These are phyloP conservation scores for Mormyrus proboscirostris DNA, from an alignment of 2,797 vertebrate genomes.

Conservation along the genomic window DNA sequence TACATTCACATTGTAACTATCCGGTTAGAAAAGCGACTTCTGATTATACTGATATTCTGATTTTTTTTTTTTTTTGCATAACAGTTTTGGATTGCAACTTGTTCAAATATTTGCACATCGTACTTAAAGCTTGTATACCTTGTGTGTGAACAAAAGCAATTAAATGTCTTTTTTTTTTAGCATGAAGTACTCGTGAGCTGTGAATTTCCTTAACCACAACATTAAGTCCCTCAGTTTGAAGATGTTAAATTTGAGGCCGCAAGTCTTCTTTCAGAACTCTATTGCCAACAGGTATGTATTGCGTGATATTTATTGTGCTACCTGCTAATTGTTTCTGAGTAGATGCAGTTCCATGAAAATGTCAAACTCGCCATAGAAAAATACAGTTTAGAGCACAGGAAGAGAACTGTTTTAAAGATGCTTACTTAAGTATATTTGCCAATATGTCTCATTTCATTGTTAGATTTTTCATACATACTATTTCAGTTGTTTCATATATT, in stretches of 20 bases:
- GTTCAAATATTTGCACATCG: neutral
- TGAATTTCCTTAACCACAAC: constrained; percentile 52
- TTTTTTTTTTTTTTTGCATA: neutral
- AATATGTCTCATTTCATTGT: neutral
- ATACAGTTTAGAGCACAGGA: neutral
- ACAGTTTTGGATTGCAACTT: neutral
- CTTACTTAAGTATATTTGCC: neutral
- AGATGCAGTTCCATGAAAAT: neutral
- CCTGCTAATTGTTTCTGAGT: neutral
- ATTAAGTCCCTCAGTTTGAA: constrained; percentile 88
- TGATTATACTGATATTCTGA: neutral
- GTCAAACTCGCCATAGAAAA: neutral
- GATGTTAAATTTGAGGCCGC: constrained; percentile 99
- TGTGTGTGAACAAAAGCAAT: neutral
- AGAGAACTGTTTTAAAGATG: neutral
- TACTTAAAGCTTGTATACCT: neutral
- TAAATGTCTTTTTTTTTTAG: neutral
- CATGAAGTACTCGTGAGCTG: neutral
- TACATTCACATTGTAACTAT: neutral
- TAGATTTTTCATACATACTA: neutral
- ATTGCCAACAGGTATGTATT: constrained; percentile 89
- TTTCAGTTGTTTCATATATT: neutral
- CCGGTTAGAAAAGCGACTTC: neutral
- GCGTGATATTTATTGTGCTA: neutral
- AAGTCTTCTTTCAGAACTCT: constrained; percentile 92